Conservation (phyloP, 2,113 vertebrate species). For the Okapia johnstoni region DNA sequence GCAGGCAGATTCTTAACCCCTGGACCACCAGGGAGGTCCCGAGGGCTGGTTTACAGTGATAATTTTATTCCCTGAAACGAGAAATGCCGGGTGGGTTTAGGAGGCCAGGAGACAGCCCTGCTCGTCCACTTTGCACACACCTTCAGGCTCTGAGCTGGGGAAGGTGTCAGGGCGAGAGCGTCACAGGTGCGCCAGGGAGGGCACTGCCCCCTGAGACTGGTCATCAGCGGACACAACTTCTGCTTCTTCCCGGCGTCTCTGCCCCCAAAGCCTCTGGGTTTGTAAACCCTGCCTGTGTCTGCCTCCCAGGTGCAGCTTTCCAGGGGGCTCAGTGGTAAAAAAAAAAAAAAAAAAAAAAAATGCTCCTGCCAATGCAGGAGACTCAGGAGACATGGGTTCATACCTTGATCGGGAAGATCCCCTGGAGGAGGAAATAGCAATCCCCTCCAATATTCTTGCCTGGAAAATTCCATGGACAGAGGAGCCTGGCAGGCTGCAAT, state of each 20-base stretch:
- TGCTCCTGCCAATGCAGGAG: rapidly evolving
- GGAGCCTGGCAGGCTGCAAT: not conserved
- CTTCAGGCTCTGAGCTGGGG: too few relatives aligned
- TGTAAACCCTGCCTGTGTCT: rapidly evolving
- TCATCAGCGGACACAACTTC: not conserved
- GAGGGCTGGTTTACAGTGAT: not conserved
- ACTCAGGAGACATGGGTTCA: not conserved
- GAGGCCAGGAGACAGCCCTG: too few relatives aligned
- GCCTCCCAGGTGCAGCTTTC: not conserved
- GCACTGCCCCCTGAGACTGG: rapidly evolving
- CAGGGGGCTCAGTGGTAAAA: not conserved
- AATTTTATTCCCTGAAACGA: not conserved
- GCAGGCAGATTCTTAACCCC: not conserved
- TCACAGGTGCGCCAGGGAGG: not conserved
- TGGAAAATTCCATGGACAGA: not conserved
- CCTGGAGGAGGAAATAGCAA: not conserved
- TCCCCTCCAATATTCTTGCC: not conserved
- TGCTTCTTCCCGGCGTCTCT: rapidly evolving
- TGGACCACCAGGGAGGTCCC: not conserved
- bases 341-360: not conserved
- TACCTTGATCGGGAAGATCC: not conserved
- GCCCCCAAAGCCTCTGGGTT: not conserved
- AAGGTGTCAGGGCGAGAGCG: rapidly evolving
- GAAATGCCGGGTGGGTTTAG: not conserved
- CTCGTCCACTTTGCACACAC: not conserved